phyloP scores from a whole-genome alignment of 1,140 invertebrate species.

The Hermatobates lingyangjiaoensis region DNA sequence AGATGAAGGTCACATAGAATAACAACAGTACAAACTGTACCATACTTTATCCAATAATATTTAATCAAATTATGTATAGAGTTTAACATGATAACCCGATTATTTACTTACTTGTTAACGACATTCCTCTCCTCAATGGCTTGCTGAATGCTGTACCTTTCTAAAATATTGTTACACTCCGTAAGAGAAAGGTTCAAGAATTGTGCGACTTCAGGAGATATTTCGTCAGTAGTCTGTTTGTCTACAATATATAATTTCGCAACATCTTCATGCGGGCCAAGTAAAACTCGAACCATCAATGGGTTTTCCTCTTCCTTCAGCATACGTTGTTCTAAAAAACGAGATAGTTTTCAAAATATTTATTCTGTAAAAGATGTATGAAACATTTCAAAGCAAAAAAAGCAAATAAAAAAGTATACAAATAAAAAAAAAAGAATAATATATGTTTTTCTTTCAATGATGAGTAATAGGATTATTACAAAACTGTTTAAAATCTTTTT shows the following conservation, averaged over 20 bases:
- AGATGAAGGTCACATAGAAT: no score
- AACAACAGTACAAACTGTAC: no score
- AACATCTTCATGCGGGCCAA: conserved; percentile 68
- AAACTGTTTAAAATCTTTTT: no score
- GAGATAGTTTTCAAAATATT: conserved; percentile 1
- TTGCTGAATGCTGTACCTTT: conserved; percentile 58
- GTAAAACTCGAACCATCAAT: conserved; percentile 48
- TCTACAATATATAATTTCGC: conserved; percentile 64
- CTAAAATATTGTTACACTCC: conserved; percentile 58
- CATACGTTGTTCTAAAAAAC: conserved; percentile 44
- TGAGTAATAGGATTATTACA: no score
- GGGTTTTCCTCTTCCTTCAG: conserved; percentile 62
- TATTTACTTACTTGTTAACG: conserved; percentile 41
- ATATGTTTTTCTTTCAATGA: no score
- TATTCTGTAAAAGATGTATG: not conserved
- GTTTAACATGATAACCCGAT: not conserved
- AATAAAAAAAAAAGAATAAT: no score
- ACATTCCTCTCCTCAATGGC: conserved; percentile 46
- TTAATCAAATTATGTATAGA: not conserved
- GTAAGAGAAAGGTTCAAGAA: conserved; percentile 60
- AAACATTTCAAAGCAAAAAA: not conserved
- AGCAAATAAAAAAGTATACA: not conserved
- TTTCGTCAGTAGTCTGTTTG: conserved; percentile 46
- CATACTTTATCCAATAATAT: not conserved
- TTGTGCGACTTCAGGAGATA: conserved; percentile 61